Base-by-base conservation (phyloP, 2,888 invertebrate species). In the Hirtodrosophila confusa region DNA sequence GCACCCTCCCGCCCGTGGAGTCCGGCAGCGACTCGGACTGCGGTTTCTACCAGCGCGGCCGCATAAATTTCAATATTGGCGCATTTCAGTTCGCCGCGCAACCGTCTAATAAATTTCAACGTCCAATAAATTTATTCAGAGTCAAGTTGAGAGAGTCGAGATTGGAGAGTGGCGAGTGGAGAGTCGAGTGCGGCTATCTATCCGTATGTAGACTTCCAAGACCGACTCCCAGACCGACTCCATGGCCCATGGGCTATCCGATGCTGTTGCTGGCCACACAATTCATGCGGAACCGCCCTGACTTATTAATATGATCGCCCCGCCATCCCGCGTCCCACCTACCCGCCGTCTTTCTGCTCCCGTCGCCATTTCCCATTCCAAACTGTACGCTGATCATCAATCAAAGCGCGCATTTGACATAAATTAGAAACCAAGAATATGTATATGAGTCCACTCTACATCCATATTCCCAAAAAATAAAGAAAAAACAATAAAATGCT, bases 21-120 rank as follows among this genome's bases (percentile, higher is more conserved):
- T 27, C 27, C 27, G 17, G 17, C 31, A 8, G 5, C 31, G 9
- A 51, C 39, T 39, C 23, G 12, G 66, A 57, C 62, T 53, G 49
- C 57, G 44, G 56, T 72, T 75, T 80, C 73, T 57, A 64, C 48
- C 57, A 62, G 49, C 72, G 58, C 58, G 58, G 61, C 56, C 82
- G 88, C 82, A 83, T 83, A 83, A 86, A 83, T 83, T 83, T 83
- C 67, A 86, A 83, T 83, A 88, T 83, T 83, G 88, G 82, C 82
- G 88, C 88, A 85, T 82, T 85, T 85, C 74, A 69, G 80, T 86
- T 73, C 76, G 66, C 60, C 56, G 57, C 61, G 56, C 75, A 56
- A 72, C 41, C 65, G 80, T 80, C 86, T 86, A 83, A 80, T 80
- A 80, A 80, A 80, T 80, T 86, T 80, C 66, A 86, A 75, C 67